phyloP scores from a whole-genome alignment of 2,113 vertebrate species.

The Myotis davidii region DNA sequence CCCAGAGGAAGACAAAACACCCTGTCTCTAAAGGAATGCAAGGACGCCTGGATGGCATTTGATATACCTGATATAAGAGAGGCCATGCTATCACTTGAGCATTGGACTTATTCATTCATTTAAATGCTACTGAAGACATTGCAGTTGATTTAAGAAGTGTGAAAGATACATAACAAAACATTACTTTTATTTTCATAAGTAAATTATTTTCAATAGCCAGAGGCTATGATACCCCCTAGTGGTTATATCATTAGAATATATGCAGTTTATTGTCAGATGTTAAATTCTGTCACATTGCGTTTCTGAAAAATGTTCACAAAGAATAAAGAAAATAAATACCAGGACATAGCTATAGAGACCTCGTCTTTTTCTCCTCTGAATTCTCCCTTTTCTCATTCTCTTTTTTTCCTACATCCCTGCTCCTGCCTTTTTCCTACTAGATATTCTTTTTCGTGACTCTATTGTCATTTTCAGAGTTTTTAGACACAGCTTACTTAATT shows the following conservation, averaged over 20 bases:
- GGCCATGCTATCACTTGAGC: background rate
- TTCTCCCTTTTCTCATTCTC: background rate
- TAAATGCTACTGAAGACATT: background rate
- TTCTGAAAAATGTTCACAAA: constrained; percentile 31
- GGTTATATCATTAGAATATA: constrained; percentile 13
- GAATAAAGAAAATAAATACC: constrained; percentile 10
- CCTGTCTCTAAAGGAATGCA: background rate
- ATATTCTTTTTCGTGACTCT: background rate
- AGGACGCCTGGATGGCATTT: background rate
- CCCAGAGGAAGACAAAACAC: background rate
- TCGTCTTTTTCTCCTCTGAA: background rate
- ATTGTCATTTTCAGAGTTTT: background rate
- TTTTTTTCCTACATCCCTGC: background rate
- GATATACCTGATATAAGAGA: background rate
- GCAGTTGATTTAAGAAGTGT: constrained; percentile 26
- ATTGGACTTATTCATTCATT: background rate
- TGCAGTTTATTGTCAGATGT: constrained; percentile 55
- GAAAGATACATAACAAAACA: constrained; percentile 10
- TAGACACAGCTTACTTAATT: background rate
- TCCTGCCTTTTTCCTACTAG: background rate
- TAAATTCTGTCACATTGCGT: constrained; percentile 3
- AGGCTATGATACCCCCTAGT: constrained; percentile 10
- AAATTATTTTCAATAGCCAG: constrained; percentile 48
- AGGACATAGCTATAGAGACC: background rate
- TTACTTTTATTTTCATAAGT: constrained; percentile 51